Conservation (phyloP, 2,113 vertebrate genomes). For the Lepus europaeus region DNA sequence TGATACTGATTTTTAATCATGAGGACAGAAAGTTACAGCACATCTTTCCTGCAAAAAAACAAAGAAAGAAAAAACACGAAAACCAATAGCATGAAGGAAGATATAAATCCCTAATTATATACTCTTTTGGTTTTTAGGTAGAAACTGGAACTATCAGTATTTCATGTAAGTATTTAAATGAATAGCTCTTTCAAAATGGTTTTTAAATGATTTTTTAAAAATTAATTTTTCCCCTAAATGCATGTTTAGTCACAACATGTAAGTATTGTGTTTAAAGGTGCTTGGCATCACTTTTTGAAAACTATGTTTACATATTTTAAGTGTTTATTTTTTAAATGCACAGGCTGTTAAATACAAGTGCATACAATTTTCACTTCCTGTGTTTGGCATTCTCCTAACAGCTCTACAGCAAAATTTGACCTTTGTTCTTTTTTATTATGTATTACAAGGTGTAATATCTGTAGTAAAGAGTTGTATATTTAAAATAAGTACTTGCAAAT, state of each 20-base stretch:
- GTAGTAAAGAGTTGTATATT: conserved; percentile 56
- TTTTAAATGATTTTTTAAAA: conserved; percentile 70
- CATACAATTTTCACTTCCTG: conserved; percentile 43
- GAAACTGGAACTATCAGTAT: conserved; percentile 78
- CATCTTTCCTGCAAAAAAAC: conserved; percentile 70
- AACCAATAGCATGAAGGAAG: conserved; percentile 55
- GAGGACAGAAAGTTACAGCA: conserved; percentile 56
- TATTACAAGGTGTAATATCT: conserved; percentile 34
- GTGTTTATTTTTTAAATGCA: conserved; percentile 61
- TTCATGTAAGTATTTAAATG: conserved; percentile 73
- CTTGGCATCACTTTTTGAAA: conserved; percentile 65
- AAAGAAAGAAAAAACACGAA: not conserved
- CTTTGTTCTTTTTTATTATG: conserved; percentile 33
- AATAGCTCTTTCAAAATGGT: conserved; percentile 64
- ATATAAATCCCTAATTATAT: conserved; percentile 73
- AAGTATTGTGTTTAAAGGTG: conserved; percentile 69
- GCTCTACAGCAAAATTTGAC: conserved; percentile 69
- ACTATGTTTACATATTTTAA: conserved; percentile 76
- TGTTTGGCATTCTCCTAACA: conserved; percentile 77
- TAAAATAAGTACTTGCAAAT: conserved; percentile 62
- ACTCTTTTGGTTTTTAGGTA: conserved; percentile 78
- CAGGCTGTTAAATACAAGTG: not conserved
- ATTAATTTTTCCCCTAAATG: conserved; percentile 73
- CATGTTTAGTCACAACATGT: conserved; percentile 50
- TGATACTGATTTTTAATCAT: conserved; percentile 22